Base-by-base conservation (phyloP, 2,113 vertebrate species). In the Saccopteryx bilineata region DNA sequence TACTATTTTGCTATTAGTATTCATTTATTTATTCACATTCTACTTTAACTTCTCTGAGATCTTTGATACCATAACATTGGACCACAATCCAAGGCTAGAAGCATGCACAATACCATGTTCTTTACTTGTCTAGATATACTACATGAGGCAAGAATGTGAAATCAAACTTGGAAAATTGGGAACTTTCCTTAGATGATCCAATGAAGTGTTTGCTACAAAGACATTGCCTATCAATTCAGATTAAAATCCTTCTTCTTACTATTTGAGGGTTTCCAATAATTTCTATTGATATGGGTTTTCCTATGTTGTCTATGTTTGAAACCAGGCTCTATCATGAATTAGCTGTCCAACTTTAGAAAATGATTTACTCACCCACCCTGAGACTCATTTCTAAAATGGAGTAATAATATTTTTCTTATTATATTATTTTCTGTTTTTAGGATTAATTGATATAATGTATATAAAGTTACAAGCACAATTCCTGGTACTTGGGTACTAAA, bases 321-420 rank as follows among this genome's bases (percentile, higher is more conserved):
- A 76, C 21, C n/a, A 80, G 31, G 33, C 21, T 75, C 26, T 6
- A 74, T 60, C 69, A 76, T 60, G 33, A 79, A 79, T 72, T 79
- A 86, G 13, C 61, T 91, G 21, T 85, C 28, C 33, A 89, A 26
- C 3, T 0, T 21, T 72, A 87, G 17, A 39, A 24, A 96, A 72
- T 54, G 31, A 90, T 81, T 76, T 90, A 85, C 3, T 7, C 31
- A 78, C 26, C 91, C 39, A 58, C 39, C 31, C 23, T 69, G 7
- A 31, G 74, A 63, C 33, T 91, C 14, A 60, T 78, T 92, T 96
- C 48, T 68, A 94, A 92, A 91, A 69, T 61, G 46, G 24, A 56
- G 19, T 46, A 79, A 50, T 60, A 65, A 72, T 58, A 85, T 54
- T 88, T 15, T 60, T 63, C 26, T 14, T 50, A 50, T 48, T 74